A percentile compares a stretch with the other conserved stretches of the same genome.
phyloP scores from a whole-genome alignment of 2,797 vertebrate species.

The Poeciliopsis infans region DNA sequence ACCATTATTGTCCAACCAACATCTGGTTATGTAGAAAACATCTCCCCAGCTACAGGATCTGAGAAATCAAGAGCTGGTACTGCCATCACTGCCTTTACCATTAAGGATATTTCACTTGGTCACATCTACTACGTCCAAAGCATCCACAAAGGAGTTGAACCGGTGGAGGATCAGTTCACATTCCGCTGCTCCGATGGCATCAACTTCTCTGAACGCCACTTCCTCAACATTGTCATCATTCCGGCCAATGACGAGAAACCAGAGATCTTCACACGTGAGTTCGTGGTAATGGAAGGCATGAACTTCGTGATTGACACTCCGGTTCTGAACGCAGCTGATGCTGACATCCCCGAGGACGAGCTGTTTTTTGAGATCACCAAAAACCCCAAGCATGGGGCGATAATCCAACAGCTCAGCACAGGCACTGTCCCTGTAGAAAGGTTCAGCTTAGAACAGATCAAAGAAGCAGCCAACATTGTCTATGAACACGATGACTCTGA shows the following conservation, averaged over 20 bases:
- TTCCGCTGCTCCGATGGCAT: conserved; percentile 90
- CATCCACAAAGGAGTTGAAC: conserved; percentile 88
- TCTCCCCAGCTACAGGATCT: conserved; percentile 85
- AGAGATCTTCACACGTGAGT: conserved; percentile 84
- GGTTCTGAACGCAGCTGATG: conserved; percentile 85
- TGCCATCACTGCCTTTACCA: conserved; percentile 87
- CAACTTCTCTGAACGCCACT: conserved; percentile 86
- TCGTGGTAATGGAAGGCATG: conserved; percentile 92
- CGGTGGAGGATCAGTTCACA: conserved; percentile 85
- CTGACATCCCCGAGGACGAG: conserved; percentile 84
- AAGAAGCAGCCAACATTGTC: conserved; percentile 85
- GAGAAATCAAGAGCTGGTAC: conserved; percentile 85
- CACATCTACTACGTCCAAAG: conserved; percentile 90
- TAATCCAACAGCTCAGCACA: conserved; percentile 85
- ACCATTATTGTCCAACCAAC: conserved; percentile 86
- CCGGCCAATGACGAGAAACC: conserved; percentile 89
- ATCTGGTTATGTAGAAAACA: conserved; percentile 90
- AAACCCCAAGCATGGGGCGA: conserved; percentile 82
- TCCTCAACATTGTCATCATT: conserved; percentile 87
- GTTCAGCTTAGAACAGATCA: conserved; percentile 87
- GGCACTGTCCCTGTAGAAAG: conserved; percentile 76
- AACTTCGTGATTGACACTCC: conserved; percentile 87
- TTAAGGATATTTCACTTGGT: conserved; percentile 81
- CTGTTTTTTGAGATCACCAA: conserved; percentile 85
- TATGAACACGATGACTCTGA: conserved; percentile 92